phyloP scores from a whole-genome alignment of 1,140 invertebrate genomes.

The Cherax quadricarinatus region DNA sequence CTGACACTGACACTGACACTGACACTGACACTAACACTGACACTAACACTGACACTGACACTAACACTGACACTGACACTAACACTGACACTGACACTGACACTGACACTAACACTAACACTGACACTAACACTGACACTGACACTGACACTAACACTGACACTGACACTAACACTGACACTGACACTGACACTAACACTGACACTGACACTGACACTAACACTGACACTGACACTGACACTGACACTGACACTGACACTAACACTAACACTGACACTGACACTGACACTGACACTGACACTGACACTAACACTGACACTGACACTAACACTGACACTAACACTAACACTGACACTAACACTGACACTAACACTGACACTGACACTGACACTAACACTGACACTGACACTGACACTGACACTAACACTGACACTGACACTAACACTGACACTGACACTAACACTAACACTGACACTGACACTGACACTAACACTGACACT shows the following conservation, averaged over 20 bases:
- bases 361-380: not conserved
- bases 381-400: not conserved
- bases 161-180: too few species aligned
- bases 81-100: not conserved
- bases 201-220: not conserved
- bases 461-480: not conserved
- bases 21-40: not conserved
- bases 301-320: not conserved
- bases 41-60: not conserved
- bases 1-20: not conserved
- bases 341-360: not conserved
- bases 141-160: not conserved
- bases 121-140: not conserved
- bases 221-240: not conserved
- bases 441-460: not conserved
- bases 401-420: not conserved
- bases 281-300: not conserved
- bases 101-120: too few species aligned
- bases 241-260: not conserved
- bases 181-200: not conserved
- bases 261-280: too few species aligned
- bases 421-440: not conserved
- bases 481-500: not conserved
- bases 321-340: too few species aligned
- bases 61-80: not conserved